Conservation (phyloP, 2,797 vertebrate species). For the Kryptopterus vitreolus region DNA sequence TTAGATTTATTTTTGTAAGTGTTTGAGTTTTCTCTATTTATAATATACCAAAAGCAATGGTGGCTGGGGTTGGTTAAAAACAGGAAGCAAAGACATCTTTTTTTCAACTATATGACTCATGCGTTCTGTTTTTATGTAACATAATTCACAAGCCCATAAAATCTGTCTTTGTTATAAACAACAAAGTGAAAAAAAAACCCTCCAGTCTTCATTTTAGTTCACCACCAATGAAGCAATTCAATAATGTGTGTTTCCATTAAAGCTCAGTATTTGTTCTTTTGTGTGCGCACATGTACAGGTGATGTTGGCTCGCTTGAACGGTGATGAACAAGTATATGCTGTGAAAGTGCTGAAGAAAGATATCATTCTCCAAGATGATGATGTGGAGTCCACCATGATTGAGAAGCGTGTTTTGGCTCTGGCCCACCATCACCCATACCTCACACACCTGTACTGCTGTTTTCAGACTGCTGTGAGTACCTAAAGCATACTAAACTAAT, state of each 20-base stretch:
- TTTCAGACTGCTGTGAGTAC: constrained; percentile 89
- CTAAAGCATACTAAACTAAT: background rate
- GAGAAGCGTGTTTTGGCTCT: constrained; percentile 93
- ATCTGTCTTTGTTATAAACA: background rate
- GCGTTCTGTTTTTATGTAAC: background rate
- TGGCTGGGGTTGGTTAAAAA: background rate
- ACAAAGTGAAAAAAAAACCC: background rate
- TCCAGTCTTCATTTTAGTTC: background rate
- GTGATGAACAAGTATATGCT: constrained; percentile 83
- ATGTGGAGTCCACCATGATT: constrained; percentile 96
- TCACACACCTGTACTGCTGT: constrained; percentile 95
- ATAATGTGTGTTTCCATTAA: background rate
- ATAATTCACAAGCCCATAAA: background rate
- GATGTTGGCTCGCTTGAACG: constrained; percentile 88
- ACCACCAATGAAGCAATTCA: background rate
- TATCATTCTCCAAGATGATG: constrained; percentile 95
- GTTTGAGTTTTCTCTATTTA: background rate
- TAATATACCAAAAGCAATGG: background rate
- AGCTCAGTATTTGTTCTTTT: background rate
- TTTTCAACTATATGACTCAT: background rate
- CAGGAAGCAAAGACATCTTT: background rate
- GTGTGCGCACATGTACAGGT: constrained; percentile 74
- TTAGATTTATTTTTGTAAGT: background rate
- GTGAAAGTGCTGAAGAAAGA: constrained; percentile 98
- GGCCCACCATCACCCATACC: constrained; percentile 90